Percentiles rank a stretch among this genome's conserved stretches.
These are phyloP conservation scores for Lepidurus packardi DNA, from an alignment of 1,140 invertebrate species.

Conservation along the genomic window DNA sequence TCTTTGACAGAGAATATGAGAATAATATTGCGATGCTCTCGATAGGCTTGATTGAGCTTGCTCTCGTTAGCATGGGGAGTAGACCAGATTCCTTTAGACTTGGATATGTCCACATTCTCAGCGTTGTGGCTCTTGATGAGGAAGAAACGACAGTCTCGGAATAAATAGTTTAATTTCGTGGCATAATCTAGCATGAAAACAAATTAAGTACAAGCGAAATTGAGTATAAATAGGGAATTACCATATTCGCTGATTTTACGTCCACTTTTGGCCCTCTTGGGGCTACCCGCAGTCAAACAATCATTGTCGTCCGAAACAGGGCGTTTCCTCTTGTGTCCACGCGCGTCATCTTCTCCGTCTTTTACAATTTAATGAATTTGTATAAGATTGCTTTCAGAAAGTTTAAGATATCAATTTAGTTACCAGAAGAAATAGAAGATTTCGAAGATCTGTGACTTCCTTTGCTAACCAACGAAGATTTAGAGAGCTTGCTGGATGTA, in stretches of 20 bases:
- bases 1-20: conserved; percentile 96
- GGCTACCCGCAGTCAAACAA: conserved; percentile 1
- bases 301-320: conserved; percentile 25
- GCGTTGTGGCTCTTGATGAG: conserved; percentile 97
- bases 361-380: not conserved
- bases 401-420: not conserved
- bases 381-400: conserved; percentile 1
- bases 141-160: conserved; percentile 91
- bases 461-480: conserved; percentile 60
- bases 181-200: conserved; percentile 66
- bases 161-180: conserved; percentile 88
- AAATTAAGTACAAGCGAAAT: too few relatives aligned
- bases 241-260: conserved; percentile 30
- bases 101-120: conserved; percentile 91
- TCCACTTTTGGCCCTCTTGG: conserved; percentile 15
- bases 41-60: conserved; percentile 89
- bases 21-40: conserved; percentile 86
- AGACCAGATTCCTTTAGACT: conserved; percentile 94
- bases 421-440: conserved; percentile 41
- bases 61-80: conserved; percentile 94
- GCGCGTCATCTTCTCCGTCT: conserved; percentile 30
- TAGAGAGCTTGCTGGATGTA: conserved; percentile 58
- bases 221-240: not conserved
- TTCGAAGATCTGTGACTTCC: conserved; percentile 66
- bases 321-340: conserved; percentile 31